Base-by-base conservation (phyloP, 2,113 vertebrate genomes). In the Burhinus bistriatus region DNA sequence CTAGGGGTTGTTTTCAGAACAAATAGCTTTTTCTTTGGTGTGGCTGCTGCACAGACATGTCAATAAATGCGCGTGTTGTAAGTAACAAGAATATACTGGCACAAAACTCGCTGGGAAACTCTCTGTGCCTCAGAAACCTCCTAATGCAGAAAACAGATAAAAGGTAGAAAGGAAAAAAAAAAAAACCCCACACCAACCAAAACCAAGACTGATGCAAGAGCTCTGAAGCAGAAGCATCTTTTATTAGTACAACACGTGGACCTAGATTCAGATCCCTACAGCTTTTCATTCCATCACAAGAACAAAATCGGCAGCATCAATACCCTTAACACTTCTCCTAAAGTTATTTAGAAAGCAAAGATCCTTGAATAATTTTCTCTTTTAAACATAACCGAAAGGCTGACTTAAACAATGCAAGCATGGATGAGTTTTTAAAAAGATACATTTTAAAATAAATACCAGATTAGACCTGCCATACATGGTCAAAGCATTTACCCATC, bases 11-110 rank as follows among this genome's bases (percentile, higher is more conserved):
- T 94, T 76, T 65, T 57, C 89, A 89, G 88, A 95, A 90, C 96
- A 97, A 96, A 88, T 6, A 92, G 87, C 44, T 92, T 87, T 83
- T 88, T 94, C 94, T 93, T 73, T 70, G 71, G 66, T 45, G 95
- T 51, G 84, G 94, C 54, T 23, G 72, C 66, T 2, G 0, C 44
- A 51, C 51, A 59, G 66, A 11, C 77, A 25, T 4, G 15, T 13
- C 90, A 90, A 73, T 30, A 90, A 70, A 55, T 25, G 17, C 7
- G 29, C 1, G 4, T 45, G 55, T n/a, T 70, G 55, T 13, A 79
- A 75, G 65, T 45, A 95, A 59, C 15, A 11, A 62, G 72, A 82
- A 72, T 65, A 69, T 16, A 45, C 79, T 83, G 90, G 69, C 86
- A 89, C 86, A 45, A 71, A 58, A 81, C 58, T 72, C 29, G 0